A percentile compares a stretch with the other conserved stretches of the same genome.
These are phyloP conservation scores for Sweltsa coloradensis DNA, from an alignment of 1,140 invertebrate species.

Conservation along the genomic window DNA sequence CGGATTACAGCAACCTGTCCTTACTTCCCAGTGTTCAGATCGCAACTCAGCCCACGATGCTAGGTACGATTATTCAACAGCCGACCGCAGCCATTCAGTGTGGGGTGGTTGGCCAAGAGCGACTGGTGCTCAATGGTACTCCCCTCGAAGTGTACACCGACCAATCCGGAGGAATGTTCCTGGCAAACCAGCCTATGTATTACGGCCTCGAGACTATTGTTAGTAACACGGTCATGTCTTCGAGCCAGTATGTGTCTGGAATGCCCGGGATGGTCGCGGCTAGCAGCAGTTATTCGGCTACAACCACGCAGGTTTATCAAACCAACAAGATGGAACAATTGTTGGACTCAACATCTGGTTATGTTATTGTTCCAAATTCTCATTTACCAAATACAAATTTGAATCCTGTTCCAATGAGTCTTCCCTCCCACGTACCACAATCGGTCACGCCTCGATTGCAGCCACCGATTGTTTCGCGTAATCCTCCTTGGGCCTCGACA, in stretches of 20 bases:
- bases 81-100: conserved; percentile 36
- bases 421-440: neutral
- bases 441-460: too few species aligned
- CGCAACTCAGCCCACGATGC: conserved; percentile 36
- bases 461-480: too few species aligned
- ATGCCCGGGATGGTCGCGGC: conserved; percentile 62
- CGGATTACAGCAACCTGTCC: conserved; percentile 41
- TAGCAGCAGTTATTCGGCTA: conserved; percentile 65
- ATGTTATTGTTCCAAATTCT: conserved; percentile 17
- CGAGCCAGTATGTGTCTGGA: conserved; percentile 59
- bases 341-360: conserved; percentile 49
- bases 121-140: conserved; percentile 48
- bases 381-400: too few species aligned
- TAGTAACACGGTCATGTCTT: conserved; percentile 73
- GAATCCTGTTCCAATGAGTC: conserved; percentile 4
- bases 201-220: conserved; percentile 72
- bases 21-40: conserved; percentile 40
- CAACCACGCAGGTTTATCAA: conserved; percentile 69
- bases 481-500: too few species aligned
- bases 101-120: conserved; percentile 38
- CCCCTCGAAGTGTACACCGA: conserved; percentile 56
- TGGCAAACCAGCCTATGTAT: conserved; percentile 59
- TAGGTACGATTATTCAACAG: conserved; percentile 50
- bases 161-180: conserved; percentile 46
- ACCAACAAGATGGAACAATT: conserved; percentile 70